phyloP scores from a whole-genome alignment of 2,113 vertebrate genomes.

The Eleginops maclovinus region DNA sequence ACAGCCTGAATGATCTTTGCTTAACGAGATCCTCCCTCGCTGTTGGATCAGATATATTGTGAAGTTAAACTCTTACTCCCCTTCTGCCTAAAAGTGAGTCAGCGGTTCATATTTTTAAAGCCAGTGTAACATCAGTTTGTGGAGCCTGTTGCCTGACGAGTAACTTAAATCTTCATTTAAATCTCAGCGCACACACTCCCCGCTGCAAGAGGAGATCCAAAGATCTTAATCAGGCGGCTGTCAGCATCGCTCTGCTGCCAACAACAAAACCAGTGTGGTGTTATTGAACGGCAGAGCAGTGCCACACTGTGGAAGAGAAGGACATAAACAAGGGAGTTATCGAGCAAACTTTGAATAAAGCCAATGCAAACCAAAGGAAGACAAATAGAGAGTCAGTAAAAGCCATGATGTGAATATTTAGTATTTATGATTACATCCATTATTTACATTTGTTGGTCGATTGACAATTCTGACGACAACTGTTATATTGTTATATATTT shows the following conservation, averaged over 20 bases:
- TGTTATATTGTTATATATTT: no score
- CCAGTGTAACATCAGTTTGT: not conserved
- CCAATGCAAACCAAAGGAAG: not conserved
- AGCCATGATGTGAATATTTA: not conserved
- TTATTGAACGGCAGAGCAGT: slow-evolving; percentile 41
- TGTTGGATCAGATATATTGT: not conserved
- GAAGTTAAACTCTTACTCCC: no score
- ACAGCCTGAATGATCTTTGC: not conserved
- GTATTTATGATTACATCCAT: not conserved
- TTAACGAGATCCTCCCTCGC: not conserved
- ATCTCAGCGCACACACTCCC: not conserved
- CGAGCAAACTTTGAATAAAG: not conserved
- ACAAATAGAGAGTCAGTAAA: not conserved
- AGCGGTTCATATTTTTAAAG: not conserved
- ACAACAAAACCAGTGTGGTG: slow-evolving; percentile 8
- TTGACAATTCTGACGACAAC: no score
- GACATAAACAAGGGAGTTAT: not conserved
- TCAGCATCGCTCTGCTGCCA: slow-evolving; percentile 25
- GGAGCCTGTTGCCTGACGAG: not conserved
- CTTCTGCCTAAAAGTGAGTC: slow-evolving; percentile 11
- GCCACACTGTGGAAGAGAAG: slow-evolving; percentile 62
- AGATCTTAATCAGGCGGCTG: slow-evolving; percentile 45
- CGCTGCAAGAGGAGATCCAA: not conserved
- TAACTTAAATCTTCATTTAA: slow-evolving; percentile 37
- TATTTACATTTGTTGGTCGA: not conserved